Evolutionary conservation across 2,797 vertebrate genomes (phyloP).

Genomic region (Agapornis canus): DNA sequence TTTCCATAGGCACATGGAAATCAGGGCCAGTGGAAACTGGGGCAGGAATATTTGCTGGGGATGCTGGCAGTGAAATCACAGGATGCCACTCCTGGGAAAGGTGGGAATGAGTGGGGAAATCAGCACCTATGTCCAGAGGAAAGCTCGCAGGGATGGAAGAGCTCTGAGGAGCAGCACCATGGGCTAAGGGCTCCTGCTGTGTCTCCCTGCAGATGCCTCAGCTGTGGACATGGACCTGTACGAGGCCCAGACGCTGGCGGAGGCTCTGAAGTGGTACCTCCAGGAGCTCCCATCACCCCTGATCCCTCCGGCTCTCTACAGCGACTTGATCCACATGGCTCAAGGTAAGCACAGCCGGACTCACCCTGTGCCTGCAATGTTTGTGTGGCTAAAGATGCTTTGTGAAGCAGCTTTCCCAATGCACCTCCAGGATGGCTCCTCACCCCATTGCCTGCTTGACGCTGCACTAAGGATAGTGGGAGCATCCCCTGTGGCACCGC

Average conservation of each 20-base stretch:
- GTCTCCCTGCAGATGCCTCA: conserved; percentile 34
- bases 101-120: not conserved
- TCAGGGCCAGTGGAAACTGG: not conserved
- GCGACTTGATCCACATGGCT: conserved; percentile 55
- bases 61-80: not conserved
- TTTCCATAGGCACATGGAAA: not conserved
- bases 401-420: not conserved
- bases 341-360: conserved; percentile 12
- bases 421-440: not conserved
- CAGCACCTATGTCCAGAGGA: not conserved
- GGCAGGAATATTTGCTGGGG: not conserved
- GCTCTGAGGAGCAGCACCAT: fast-evolving
- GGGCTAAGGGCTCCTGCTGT: not conserved
- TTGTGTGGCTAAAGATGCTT: not conserved
- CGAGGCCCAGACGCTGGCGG: conserved; percentile 20
- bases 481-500: not conserved
- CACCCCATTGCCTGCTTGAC: not conserved
- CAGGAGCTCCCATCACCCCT: conserved; percentile 55
- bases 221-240: conserved; percentile 57
- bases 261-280: conserved; percentile 67
- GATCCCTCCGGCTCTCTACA: conserved; percentile 60
- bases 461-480: not conserved
- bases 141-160: not conserved
- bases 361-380: fast-evolving
- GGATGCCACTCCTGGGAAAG: not conserved